phyloP scores from a whole-genome alignment of 2,888 invertebrate genomes.

The Julus scandinavius region DNA sequence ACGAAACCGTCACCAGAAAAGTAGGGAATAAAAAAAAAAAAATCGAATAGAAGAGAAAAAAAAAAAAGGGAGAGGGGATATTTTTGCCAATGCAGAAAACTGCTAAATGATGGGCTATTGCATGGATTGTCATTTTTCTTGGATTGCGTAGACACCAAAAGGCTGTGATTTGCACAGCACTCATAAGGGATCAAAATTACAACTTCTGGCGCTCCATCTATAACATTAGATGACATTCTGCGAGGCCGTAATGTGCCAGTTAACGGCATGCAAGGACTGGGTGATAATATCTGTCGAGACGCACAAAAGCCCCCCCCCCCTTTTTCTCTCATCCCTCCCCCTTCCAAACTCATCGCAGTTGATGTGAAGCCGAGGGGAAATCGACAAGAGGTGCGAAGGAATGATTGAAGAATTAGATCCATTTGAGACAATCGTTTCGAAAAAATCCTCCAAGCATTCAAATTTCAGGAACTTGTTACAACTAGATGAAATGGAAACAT shows the following conservation, averaged over 20 bases:
- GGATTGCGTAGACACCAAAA: conserved; percentile 46
- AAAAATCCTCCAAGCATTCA: background rate
- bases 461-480: background rate
- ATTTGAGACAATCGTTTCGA: background rate
- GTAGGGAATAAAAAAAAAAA: background rate
- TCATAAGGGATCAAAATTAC: conserved; percentile 50
- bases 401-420: conserved; percentile 26
- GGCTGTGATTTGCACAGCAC: conserved; percentile 50
- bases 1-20: conserved; percentile 39
- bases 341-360: background rate
- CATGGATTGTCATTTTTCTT: conserved; percentile 46
- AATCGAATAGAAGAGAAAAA: background rate
- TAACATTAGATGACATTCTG: conserved; percentile 46
- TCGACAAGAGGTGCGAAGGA: conserved; percentile 33
- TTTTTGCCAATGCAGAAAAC: conserved; percentile 48
- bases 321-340: background rate
- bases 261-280: conserved; percentile 45
- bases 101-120: conserved; percentile 43
- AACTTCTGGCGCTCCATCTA: conserved; percentile 46
- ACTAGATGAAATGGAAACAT: background rate
- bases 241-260: conserved; percentile 43
- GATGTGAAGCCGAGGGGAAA: conserved; percentile 34
- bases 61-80: background rate
- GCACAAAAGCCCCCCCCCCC: background rate
- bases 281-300: conserved; percentile 45